These are phyloP conservation scores for Oxyteleia sp. DNA, from an alignment of 2,888 invertebrate genomes.

Conservation along the genomic window DNA sequence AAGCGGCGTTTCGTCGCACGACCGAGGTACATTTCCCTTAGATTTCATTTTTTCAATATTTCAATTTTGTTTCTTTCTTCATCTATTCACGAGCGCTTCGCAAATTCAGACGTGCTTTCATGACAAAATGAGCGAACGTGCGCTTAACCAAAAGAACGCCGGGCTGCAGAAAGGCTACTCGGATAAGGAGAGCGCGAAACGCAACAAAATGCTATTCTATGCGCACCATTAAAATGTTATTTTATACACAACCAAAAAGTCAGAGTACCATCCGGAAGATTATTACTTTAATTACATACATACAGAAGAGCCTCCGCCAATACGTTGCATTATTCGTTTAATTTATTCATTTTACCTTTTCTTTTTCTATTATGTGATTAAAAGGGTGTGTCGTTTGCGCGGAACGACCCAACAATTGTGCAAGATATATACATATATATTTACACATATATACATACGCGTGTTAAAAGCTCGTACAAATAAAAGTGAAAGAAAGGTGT, in stretches of 20 bases:
- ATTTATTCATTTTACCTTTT: slow-evolving; percentile 26
- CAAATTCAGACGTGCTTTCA: slow-evolving; percentile 18
- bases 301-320: slow-evolving; percentile 52
- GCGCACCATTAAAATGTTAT: slow-evolving; percentile 17
- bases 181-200: slow-evolving; percentile 14
- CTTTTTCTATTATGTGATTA: slow-evolving; percentile 41
- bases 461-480: slow-evolving; percentile 71
- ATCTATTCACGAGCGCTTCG: slow-evolving; percentile 34
- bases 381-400: slow-evolving; percentile 32
- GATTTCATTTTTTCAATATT: too few relatives aligned
- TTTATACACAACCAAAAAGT: slow-evolving; percentile 57
- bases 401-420: slow-evolving; percentile 74
- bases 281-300: slow-evolving; percentile 67
- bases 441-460: slow-evolving; percentile 78
- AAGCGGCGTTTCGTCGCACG: slow-evolving; percentile 40
- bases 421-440: slow-evolving; percentile 76
- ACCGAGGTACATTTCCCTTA: slow-evolving; percentile 19
- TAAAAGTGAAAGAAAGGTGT: slow-evolving; percentile 66
- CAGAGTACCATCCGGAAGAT: slow-evolving; percentile 57
- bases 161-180: slow-evolving; percentile 32
- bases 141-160: slow-evolving; percentile 36
- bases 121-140: slow-evolving; percentile 44
- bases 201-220: slow-evolving; percentile 18
- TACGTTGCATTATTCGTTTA: slow-evolving; percentile 47
- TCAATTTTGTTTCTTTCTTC: background rate